These are phyloP conservation scores for Lindbergichthys nudifrons DNA, from an alignment of 2,797 vertebrate genomes.

Conservation along the genomic window DNA sequence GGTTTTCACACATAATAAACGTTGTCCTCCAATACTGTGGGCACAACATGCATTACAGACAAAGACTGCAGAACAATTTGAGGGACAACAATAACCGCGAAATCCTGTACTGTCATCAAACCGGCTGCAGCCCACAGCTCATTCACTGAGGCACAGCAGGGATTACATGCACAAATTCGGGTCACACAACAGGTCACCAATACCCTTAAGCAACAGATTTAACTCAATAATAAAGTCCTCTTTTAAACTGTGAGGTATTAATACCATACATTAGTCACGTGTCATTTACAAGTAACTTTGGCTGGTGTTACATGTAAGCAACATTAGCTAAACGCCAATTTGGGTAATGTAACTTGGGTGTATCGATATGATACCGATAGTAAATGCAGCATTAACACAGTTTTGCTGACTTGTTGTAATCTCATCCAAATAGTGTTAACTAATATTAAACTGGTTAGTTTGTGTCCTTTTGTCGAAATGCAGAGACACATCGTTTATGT, in stretches of 20 bases:
- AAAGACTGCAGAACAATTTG: constrained; percentile 24
- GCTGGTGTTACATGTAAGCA: neutral
- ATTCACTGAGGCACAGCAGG: constrained; percentile 64
- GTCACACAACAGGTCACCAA: constrained; percentile 20
- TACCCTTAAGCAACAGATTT: constrained; percentile 5
- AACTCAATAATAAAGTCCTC: neutral
- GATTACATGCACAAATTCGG: constrained; percentile 45
- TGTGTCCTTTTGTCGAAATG: neutral
- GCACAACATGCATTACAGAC: constrained; percentile 3
- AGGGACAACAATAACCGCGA: constrained; percentile 59
- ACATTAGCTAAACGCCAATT: neutral
- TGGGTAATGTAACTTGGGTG: neutral
- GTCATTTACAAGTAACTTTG: neutral
- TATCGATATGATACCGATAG: neutral
- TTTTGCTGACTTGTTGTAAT: neutral
- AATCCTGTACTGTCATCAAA: constrained; percentile 74
- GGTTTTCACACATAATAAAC: neutral
- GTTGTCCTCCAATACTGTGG: neutral
- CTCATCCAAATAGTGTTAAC: neutral
- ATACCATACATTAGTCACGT: neutral
- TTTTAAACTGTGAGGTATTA: neutral
- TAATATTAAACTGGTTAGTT: neutral
- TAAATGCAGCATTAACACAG: neutral
- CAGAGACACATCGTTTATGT: neutral
- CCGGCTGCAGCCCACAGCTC: constrained; percentile 45